A percentile compares a stretch with the other conserved stretches of the same genome.
phyloP scores from a whole-genome alignment of 2,888 invertebrate species.

The Archips crataeganus region DNA sequence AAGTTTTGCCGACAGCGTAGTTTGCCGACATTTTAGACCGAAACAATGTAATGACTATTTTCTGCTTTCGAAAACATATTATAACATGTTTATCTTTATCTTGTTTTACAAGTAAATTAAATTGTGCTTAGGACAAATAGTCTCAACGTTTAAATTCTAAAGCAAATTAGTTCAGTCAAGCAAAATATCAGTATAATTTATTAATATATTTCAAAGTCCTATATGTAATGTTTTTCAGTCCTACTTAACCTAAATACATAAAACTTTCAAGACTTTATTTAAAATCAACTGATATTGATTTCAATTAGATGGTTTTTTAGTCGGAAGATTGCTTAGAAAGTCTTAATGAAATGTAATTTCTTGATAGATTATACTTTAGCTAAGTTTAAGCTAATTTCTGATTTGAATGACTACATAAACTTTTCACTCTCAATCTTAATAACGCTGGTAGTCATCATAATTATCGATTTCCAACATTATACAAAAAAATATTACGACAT shows the following conservation, averaged over 20 bases:
- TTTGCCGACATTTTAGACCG: conserved; percentile 60
- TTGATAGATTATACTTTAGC: too few relatives aligned
- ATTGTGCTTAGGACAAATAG: neutral
- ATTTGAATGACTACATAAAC: neutral
- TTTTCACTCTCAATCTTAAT: neutral
- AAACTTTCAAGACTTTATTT: neutral
- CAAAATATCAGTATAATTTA: neutral
- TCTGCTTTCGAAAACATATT: neutral
- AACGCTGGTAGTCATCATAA: neutral
- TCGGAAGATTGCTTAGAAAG: too few relatives aligned
- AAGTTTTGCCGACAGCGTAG: conserved; percentile 62
- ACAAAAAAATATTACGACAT: neutral
- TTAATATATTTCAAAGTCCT: neutral
- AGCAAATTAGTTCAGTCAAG: neutral
- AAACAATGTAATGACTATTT: conserved; percentile 1
- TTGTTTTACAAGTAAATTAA: neutral
- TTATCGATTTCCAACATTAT: neutral
- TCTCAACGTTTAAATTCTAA: neutral
- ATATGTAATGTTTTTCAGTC: neutral
- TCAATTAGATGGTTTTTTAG: neutral
- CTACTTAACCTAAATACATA: neutral
- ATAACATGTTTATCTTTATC: neutral
- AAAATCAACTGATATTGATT: neutral
- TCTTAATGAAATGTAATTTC: too few relatives aligned
- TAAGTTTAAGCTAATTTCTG: too few relatives aligned